Base-by-base conservation (phyloP, 2,113 vertebrate genomes). In the Speoplatyrhinus poulsoni region DNA sequence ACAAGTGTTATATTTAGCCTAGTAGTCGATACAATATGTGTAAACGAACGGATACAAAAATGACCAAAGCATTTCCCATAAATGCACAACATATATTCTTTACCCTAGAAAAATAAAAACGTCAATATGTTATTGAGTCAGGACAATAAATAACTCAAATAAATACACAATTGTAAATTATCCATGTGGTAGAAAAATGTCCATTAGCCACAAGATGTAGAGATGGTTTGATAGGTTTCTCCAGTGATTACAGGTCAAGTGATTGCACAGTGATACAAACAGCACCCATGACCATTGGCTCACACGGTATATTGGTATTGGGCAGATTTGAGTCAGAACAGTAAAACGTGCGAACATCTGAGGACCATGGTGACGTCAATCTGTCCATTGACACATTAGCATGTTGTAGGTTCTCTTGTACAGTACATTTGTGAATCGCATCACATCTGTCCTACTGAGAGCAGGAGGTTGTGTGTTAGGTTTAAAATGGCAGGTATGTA, bases 401-500 rank as follows among this genome's bases (percentile, higher is more conserved):
- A 76, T 73, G 72, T 73, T 59, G 68, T 73, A 12, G 46, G 79
- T 83, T 62, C 61, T 61, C 75, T 73, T 63, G 41, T 73, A 79
- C 69, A 85, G 79, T 83, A 70, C 58, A 58, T 53, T 16, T 9
- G 7, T n/a, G 46, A 46, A 66, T 62, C 60, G 58, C 62, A 33
- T 2, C 33, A 26, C 32, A 17, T 36, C 59, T 46, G 8, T 58
- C 60, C 62, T 19, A 19, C 58, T 3, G 5, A n/a, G 17, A 13
- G 64, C 6, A 64, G 12, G 33, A 68, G 68, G 46, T n/a, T 61
- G 60, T 62, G 15, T 13, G 33, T 16, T 46, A 12, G 8, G 49
- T 36, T 91, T 84, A 94, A 79, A 91, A 93, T 58, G 92, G 93
- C 75, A 98, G 87, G 85, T 95, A 89, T 79, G 92, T 91, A 0